Percentiles rank a stretch among this genome's conserved stretches.
phyloP scores from a whole-genome alignment of 2,797 vertebrate genomes.

The Okamejei kenojei region DNA sequence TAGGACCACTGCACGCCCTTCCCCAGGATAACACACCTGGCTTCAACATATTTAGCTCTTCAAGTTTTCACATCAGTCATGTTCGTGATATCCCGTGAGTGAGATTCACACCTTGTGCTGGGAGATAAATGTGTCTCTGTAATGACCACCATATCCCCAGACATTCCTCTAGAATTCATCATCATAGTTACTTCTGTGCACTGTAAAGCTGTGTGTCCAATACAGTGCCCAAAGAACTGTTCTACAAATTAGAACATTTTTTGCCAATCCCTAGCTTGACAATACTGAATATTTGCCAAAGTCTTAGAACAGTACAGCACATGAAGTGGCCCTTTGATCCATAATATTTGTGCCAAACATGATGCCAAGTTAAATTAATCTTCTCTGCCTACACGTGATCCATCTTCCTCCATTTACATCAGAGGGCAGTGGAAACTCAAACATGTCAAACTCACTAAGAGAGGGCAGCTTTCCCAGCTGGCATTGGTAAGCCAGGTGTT shows the following conservation, averaged over 20 bases:
- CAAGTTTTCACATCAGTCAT: not conserved
- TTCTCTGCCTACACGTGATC: too few species aligned
- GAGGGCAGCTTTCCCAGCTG: not conserved
- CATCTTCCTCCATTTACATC: not conserved
- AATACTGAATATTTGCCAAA: not conserved
- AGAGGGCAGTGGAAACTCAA: not conserved
- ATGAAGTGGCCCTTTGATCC: too few species aligned
- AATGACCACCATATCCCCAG: not conserved
- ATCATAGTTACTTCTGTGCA: not conserved
- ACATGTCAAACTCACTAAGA: too few species aligned
- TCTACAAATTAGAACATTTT: not conserved
- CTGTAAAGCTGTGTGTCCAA: not conserved
- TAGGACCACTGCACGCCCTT: too few species aligned
- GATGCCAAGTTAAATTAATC: too few species aligned
- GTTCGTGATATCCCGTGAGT: not conserved
- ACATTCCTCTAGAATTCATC: not conserved
- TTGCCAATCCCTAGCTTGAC: not conserved
- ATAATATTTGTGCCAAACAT: too few species aligned
- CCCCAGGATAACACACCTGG: not conserved
- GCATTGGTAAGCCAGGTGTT: not conserved
- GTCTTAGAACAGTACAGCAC: too few species aligned
- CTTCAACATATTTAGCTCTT: not conserved
- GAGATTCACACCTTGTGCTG: not conserved
- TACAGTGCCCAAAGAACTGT: not conserved
- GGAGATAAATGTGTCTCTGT: too few species aligned